A percentile compares a stretch with the other conserved stretches of the same genome.
phyloP scores from a whole-genome alignment of 2,888 invertebrate genomes.

The Pollenia amentaria region DNA sequence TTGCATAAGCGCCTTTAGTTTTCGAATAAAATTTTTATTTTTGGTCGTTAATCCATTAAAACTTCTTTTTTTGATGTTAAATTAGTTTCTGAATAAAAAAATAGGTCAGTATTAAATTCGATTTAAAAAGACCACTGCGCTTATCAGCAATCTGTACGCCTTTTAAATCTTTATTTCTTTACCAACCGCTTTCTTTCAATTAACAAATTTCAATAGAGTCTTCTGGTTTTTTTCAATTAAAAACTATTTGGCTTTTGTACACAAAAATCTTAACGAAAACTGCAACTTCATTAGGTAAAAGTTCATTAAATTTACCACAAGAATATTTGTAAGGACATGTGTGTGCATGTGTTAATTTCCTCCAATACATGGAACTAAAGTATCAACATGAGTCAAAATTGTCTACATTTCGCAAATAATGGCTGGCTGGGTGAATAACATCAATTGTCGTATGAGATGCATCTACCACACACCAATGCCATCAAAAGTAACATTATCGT shows the following conservation, averaged over 20 bases:
- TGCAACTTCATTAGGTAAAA: conserved; percentile 67
- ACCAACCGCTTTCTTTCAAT: not conserved
- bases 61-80: too few relatives aligned
- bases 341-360: conserved; percentile 6
- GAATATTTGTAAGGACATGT: conserved; percentile 16
- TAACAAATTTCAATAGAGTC: conserved; percentile 32
- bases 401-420: conserved; percentile 14
- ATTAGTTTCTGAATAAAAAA: too few relatives aligned
- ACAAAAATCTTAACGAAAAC: conserved; percentile 41
- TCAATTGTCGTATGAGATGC: not conserved
- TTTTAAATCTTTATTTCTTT: not conserved
- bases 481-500: conserved; percentile 28
- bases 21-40: too few relatives aligned
- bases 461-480: not conserved
- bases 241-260: conserved; percentile 46
- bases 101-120: too few relatives aligned
- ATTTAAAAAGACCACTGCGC: too few relatives aligned
- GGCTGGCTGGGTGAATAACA: not conserved
- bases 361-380: conserved; percentile 38
- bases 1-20: too few relatives aligned
- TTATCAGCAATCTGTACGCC: not conserved
- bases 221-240: conserved; percentile 44
- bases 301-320: conserved; percentile 60
- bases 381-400: conserved; percentile 13
- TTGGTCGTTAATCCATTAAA: too few relatives aligned